Evolutionary conservation across 1,140 invertebrate genomes (phyloP).

Genomic region (Bemisia tabaci): DNA sequence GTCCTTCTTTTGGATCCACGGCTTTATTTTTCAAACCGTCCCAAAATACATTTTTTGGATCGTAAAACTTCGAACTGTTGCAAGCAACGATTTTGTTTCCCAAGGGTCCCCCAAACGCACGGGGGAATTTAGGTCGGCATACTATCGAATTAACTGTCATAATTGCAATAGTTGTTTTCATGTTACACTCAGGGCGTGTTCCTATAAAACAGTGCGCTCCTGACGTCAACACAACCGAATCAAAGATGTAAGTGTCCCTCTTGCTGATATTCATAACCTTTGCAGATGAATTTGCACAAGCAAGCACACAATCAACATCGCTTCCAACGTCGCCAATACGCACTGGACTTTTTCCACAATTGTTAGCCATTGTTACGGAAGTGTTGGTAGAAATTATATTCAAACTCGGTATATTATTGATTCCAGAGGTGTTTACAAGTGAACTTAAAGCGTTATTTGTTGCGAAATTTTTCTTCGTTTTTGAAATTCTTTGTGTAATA

Average conservation of each 20-base stretch:
- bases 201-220: background rate
- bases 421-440: background rate
- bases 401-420: background rate
- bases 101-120: background rate
- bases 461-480: too few relatives aligned
- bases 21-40: background rate
- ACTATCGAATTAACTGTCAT: background rate
- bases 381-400: background rate
- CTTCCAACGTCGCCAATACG: background rate
- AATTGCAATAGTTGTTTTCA: background rate
- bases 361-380: background rate
- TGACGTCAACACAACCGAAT: background rate
- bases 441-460: too few relatives aligned
- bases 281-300: background rate
- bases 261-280: background rate
- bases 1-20: background rate
- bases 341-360: background rate
- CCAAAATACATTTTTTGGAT: background rate
- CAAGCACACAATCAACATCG: background rate
- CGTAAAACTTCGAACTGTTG: background rate
- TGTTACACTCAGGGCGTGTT: background rate
- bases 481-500: too few relatives aligned
- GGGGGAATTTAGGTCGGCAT: background rate
- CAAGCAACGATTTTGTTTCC: background rate
- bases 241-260: background rate